Evolutionary conservation across 2,888 invertebrate genomes (phyloP).

Genomic region (Psylliodes chrysocephalus): DNA sequence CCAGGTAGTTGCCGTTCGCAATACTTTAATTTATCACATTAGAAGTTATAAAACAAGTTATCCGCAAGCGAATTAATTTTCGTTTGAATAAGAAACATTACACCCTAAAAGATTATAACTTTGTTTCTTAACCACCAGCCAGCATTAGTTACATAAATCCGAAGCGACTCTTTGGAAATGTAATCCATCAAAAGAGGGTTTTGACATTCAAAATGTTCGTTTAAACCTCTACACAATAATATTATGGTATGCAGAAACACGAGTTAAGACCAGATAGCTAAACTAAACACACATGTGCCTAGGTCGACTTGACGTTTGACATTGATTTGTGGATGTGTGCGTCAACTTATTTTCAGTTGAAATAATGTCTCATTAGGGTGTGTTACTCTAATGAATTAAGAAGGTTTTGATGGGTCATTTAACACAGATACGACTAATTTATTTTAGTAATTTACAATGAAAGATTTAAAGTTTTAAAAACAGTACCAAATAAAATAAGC

Average conservation of each 20-base stretch:
- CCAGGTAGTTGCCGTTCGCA: too few species aligned
- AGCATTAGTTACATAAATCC: background rate
- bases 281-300: constrained; percentile 7
- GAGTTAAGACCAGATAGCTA: constrained; percentile 1
- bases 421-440: too few species aligned
- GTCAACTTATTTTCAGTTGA: constrained; percentile 6
- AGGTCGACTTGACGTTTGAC: constrained; percentile 8
- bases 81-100: too few species aligned
- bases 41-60: too few species aligned
- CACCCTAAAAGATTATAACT: too few species aligned
- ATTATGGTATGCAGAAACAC: constrained; percentile 15
- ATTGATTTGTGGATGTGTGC: constrained; percentile 6
- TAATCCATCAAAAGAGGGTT: background rate
- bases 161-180: background rate
- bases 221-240: constrained; percentile 11
- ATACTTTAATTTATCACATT: too few species aligned
- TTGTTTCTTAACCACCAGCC: too few species aligned
- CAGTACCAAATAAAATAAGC: too few species aligned
- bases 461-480: too few species aligned
- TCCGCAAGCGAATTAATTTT: too few species aligned
- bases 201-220: constrained; percentile 6
- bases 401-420: background rate
- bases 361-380: constrained; percentile 11
- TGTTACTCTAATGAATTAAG: constrained; percentile 5
- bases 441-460: too few species aligned